These are phyloP conservation scores for Trichonephila clavipes DNA, from an alignment of 1,140 invertebrate species.

Conservation along the genomic window DNA sequence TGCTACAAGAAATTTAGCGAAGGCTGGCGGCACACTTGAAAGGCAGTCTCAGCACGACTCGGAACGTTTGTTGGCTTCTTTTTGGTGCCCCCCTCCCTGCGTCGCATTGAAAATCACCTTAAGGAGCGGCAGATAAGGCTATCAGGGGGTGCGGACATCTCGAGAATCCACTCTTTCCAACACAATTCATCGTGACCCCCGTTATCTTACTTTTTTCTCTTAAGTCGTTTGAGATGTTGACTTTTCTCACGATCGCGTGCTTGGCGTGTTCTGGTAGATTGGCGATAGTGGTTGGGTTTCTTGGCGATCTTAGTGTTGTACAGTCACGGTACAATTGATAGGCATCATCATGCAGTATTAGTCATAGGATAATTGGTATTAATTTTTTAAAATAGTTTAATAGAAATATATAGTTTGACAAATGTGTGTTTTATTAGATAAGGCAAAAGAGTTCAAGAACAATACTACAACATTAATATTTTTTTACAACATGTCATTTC, in stretches of 20 bases:
- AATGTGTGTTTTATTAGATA: no score
- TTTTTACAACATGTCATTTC: no score
- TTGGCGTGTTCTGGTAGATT: constrained; percentile 20
- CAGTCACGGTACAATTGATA: not conserved
- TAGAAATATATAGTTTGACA: no score
- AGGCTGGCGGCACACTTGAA: not conserved
- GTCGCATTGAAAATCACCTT: constrained; percentile 3
- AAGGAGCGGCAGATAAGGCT: constrained; percentile 47
- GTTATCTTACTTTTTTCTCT: constrained; percentile 43
- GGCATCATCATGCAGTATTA: not conserved
- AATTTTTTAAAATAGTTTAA: no score
- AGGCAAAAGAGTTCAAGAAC: no score
- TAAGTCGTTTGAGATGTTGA: constrained; percentile 41
- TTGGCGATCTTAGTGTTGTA: not conserved
- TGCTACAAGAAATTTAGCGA: not conserved
- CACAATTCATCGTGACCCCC: constrained; percentile 54
- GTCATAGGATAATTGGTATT: not conserved
- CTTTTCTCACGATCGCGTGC: constrained; percentile 61
- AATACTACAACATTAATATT: no score
- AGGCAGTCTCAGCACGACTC: constrained; percentile 15
- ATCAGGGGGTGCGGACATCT: constrained; percentile 52
- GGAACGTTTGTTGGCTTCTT: not conserved
- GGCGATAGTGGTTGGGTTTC: not conserved
- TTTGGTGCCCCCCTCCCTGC: not conserved
- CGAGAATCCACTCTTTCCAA: constrained; percentile 1